Percentiles rank a stretch among this genome's conserved stretches.
Evolutionary conservation across 2,797 vertebrate genomes (phyloP).

Genomic region (Taenioides sp.): DNA sequence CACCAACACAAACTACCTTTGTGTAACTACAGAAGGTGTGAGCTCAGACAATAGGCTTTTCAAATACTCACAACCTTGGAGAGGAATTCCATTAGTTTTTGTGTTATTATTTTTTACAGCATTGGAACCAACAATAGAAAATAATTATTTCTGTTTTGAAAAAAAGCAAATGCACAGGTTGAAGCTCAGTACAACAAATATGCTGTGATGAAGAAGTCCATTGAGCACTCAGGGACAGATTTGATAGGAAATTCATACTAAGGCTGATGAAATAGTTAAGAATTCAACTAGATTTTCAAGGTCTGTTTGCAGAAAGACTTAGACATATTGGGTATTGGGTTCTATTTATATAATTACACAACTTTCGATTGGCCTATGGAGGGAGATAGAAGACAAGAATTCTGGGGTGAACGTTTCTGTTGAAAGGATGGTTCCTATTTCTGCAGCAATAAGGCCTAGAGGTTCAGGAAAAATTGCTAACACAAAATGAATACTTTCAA

Average conservation of each 20-base stretch:
- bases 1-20: neutral
- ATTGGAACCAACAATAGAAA: slow-evolving; percentile 7
- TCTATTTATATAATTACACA: neutral
- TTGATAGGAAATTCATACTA: slow-evolving; percentile 11
- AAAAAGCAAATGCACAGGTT: neutral
- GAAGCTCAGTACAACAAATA: neutral
- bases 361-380: neutral
- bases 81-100: slow-evolving; percentile 11
- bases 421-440: neutral
- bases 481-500: too few species aligned
- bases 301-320: slow-evolving; percentile 12
- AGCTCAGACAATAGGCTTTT: slow-evolving; percentile 5
- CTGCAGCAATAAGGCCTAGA: neutral
- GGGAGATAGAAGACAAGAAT: neutral
- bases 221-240: slow-evolving; percentile 1
- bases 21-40: neutral
- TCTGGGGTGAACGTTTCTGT: neutral
- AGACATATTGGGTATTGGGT: neutral
- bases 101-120: neutral
- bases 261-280: slow-evolving; percentile 14
- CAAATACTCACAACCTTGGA: slow-evolving; percentile 25
- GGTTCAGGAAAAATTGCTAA: neutral
- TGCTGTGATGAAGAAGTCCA: neutral
- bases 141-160: slow-evolving; percentile 11
- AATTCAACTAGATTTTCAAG: slow-evolving; percentile 32